phyloP scores from a whole-genome alignment of 2,888 invertebrate genomes.

The Bombyx huttoni region DNA sequence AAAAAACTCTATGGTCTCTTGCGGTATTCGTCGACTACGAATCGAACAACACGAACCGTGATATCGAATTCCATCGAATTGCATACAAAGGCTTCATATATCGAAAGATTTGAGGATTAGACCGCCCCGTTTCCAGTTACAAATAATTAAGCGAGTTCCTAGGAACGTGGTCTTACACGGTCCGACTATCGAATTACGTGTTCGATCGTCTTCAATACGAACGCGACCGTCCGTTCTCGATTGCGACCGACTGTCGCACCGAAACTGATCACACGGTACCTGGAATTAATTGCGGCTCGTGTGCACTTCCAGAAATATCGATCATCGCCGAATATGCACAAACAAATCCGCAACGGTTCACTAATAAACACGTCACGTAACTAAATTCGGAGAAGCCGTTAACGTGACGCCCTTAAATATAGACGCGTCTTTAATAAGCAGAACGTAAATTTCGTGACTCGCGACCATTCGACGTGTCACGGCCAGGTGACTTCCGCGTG shows the following conservation, averaged over 20 bases:
- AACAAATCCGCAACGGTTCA: slow-evolving; percentile 9
- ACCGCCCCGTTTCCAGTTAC: slow-evolving; percentile 26
- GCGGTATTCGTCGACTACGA: neutral
- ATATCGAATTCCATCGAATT: neutral
- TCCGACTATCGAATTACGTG: slow-evolving; percentile 28
- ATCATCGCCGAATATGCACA: slow-evolving; percentile 9
- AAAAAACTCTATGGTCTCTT: too few species aligned
- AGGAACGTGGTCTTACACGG: slow-evolving; percentile 26
- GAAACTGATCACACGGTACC: slow-evolving; percentile 11
- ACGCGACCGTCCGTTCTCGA: slow-evolving; percentile 20
- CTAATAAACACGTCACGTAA: slow-evolving; percentile 8
- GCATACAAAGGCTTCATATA: slow-evolving; percentile 2
- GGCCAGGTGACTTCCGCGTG: neutral
- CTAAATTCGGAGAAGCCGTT: neutral
- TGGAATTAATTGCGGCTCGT: slow-evolving; percentile 7
- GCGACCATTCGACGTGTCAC: neutral
- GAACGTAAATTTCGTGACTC: neutral
- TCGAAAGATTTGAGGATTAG: slow-evolving; percentile 16
- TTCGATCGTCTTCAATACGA: slow-evolving; percentile 10
- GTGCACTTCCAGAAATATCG: neutral
- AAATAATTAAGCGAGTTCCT: slow-evolving; percentile 28
- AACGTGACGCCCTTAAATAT: neutral
- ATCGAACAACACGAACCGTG: neutral
- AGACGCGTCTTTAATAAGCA: neutral
- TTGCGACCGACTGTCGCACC: slow-evolving; percentile 10